Percentiles rank a stretch among this genome's conserved stretches.
Evolutionary conservation across 2,797 vertebrate species (phyloP).

Genomic region (Danio kyathit): DNA sequence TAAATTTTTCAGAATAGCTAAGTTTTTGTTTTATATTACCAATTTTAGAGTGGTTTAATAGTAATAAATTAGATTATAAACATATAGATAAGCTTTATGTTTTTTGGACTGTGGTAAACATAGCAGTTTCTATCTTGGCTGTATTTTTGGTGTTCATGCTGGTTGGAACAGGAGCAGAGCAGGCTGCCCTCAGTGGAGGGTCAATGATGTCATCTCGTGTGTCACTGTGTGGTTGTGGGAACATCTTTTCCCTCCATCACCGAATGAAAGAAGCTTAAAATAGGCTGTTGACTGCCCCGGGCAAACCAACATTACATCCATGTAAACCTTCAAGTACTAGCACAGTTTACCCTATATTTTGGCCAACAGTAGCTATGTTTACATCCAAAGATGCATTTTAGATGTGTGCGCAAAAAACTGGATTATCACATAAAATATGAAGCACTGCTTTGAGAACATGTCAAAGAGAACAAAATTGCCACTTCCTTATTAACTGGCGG

Average conservation of each 20-base stretch:
- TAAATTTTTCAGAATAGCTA: too few species aligned
- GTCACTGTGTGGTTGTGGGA: conserved; percentile 66
- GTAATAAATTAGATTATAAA: too few species aligned
- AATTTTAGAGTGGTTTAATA: too few species aligned
- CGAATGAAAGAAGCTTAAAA: conserved; percentile 63
- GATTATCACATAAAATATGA: too few species aligned
- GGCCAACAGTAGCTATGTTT: not conserved
- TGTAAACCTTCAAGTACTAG: not conserved
- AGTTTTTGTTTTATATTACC: too few species aligned
- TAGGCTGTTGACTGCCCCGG: conserved; percentile 62
- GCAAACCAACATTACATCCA: conserved; percentile 20
- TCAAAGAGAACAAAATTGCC: too few species aligned
- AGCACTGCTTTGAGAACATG: too few species aligned
- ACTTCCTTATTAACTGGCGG: too few species aligned
- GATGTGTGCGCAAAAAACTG: too few species aligned
- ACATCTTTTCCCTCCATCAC: conserved; percentile 68
- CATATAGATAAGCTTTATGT: not conserved
- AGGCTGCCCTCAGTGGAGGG: conserved; percentile 29
- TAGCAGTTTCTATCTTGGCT: conserved; percentile 1
- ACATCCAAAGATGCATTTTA: too few species aligned
- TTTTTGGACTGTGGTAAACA: not conserved
- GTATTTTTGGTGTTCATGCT: not conserved
- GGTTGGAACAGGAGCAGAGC: conserved; percentile 17
- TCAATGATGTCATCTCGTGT: conserved; percentile 53
- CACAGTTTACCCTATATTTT: not conserved